Conservation (phyloP, 2,113 vertebrate genomes). For the Podarcis raffonei region DNA sequence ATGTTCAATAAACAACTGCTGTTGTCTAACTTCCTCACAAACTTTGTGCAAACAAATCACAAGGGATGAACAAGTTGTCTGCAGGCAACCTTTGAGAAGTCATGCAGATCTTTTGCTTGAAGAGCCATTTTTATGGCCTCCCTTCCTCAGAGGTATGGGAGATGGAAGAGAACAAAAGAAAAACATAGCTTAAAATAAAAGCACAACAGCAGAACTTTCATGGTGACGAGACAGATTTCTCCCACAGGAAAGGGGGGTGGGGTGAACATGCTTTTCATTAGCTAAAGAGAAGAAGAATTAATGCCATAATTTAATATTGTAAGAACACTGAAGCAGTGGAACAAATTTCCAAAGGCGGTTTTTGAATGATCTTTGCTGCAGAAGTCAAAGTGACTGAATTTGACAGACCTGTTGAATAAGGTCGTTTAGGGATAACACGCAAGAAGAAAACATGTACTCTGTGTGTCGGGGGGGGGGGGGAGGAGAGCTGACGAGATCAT, state of each 20-base stretch:
- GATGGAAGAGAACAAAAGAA: neutral
- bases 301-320: neutral
- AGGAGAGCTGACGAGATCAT: neutral
- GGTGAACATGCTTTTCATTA: slow-evolving; percentile 13
- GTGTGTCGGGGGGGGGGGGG: neutral
- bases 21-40: too few species aligned
- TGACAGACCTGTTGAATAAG: neutral
- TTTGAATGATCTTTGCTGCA: neutral
- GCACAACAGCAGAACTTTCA: neutral
- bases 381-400: neutral
- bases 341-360: neutral
- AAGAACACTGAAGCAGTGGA: neutral
- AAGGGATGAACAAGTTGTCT: too few species aligned
- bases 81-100: neutral
- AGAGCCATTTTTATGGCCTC: neutral
- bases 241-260: neutral
- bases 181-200: slow-evolving; percentile 8
- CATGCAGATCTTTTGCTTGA: neutral
- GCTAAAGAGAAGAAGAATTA: slow-evolving; percentile 30
- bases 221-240: neutral
- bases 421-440: slow-evolving; percentile 10
- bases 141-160: neutral
- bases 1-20: too few species aligned
- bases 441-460: neutral
- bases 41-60: too few species aligned